phyloP scores from a whole-genome alignment of 1,140 invertebrate species.

The Melanaphis sacchari region DNA sequence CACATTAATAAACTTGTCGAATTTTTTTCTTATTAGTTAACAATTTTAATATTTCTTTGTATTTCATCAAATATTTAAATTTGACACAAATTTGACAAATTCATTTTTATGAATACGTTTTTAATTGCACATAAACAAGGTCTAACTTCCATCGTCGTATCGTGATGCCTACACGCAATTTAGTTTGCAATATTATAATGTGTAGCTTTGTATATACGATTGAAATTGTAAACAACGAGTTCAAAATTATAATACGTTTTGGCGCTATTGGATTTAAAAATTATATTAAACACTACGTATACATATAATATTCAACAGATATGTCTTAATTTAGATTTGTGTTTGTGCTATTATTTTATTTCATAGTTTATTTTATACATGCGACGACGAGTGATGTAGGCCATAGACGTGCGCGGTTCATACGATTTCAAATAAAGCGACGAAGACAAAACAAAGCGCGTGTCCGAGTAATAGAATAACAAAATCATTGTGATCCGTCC shows the following conservation, averaged over 20 bases:
- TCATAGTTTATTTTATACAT: not conserved
- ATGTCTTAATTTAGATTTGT: slow-evolving; percentile 8
- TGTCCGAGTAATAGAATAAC: not conserved
- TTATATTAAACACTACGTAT: not conserved
- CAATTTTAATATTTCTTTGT: not conserved
- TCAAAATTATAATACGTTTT: not conserved
- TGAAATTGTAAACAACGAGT: not conserved
- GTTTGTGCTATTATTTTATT: slow-evolving; percentile 10
- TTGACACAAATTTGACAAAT: not conserved
- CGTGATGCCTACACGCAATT: not conserved
- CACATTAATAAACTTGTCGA: not conserved
- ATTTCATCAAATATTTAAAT: not conserved
- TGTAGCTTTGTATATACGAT: not conserved
- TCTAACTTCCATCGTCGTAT: too few species aligned
- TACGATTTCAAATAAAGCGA: not conserved
- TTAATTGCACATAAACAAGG: not conserved
- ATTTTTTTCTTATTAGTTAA: not conserved
- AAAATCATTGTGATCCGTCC: not conserved
- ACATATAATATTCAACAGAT: not conserved
- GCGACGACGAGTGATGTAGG: not conserved
- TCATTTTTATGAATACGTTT: not conserved
- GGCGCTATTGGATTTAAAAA: not conserved
- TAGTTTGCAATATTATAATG: not conserved
- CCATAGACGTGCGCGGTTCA: not conserved
- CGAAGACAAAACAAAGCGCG: not conserved